Percentiles rank a stretch among this genome's conserved stretches.
Conservation (phyloP, 35 echinoderm and acorn worm genomes). For the Chiridota heheva region DNA sequence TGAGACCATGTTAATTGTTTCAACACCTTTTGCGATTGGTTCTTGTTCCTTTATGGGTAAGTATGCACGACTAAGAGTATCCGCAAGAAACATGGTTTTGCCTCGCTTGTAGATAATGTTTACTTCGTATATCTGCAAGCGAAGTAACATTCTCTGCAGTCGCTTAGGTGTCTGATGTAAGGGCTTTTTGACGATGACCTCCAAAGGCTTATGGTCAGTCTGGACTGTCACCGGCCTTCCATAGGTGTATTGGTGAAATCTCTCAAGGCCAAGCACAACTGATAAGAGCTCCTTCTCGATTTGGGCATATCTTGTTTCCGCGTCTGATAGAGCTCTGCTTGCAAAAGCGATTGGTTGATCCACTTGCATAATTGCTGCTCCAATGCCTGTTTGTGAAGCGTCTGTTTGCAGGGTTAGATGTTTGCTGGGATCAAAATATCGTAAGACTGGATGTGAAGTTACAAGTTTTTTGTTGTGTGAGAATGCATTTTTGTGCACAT, state of each 20-base stretch:
- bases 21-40: neutral
- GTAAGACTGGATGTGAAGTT: constrained; percentile 7
- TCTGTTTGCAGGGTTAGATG: neutral
- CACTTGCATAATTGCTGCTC: constrained; percentile 10
- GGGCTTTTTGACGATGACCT: constrained; percentile 39
- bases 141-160: constrained; percentile 50
- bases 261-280: constrained; percentile 27
- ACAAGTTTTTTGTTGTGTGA: constrained; percentile 16
- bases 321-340: constrained; percentile 18
- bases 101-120: constrained; percentile 47
- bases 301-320: constrained; percentile 34
- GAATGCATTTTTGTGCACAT: constrained; percentile 1
- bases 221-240: constrained; percentile 16
- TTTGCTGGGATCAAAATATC: constrained; percentile 12
- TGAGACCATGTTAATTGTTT: constrained; percentile 38
- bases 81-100: constrained; percentile 58
- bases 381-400: constrained; percentile 24
- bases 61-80: constrained; percentile 9
- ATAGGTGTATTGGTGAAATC: constrained; percentile 34
- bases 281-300: constrained; percentile 57
- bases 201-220: constrained; percentile 62
- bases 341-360: constrained; percentile 25
- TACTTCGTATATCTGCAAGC: constrained; percentile 51
- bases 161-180: constrained; percentile 42
- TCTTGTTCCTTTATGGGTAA: neutral